Percentiles rank a stretch among this genome's conserved stretches.
Evolutionary conservation across 2,888 invertebrate species (phyloP).

Genomic region (Lucinisca nassula): DNA sequence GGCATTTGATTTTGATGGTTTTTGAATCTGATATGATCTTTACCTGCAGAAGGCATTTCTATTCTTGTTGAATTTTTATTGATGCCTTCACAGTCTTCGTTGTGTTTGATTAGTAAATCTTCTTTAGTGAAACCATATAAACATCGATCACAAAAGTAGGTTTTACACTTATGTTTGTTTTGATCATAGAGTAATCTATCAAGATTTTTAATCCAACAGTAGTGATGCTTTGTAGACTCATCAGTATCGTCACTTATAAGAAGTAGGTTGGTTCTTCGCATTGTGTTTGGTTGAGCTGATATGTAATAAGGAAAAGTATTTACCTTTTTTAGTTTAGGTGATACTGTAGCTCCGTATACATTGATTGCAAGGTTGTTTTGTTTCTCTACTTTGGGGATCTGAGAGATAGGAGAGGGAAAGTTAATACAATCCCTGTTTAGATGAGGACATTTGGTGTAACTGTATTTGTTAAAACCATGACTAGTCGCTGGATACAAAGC

Average conservation of each 20-base stretch:
- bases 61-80: slow-evolving; percentile 30
- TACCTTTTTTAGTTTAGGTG: slow-evolving; percentile 27
- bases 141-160: slow-evolving; percentile 37
- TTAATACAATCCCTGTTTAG: slow-evolving; percentile 26
- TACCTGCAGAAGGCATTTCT: slow-evolving; percentile 22
- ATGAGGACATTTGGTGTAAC: slow-evolving; percentile 17
- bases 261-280: slow-evolving; percentile 2
- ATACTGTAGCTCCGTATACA: slow-evolving; percentile 34
- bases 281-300: slow-evolving; percentile 42
- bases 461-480: slow-evolving; percentile 19
- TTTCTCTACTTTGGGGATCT: slow-evolving; percentile 40
- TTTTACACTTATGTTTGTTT: slow-evolving; percentile 31
- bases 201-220: slow-evolving; percentile 19
- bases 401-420: slow-evolving; percentile 34
- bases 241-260: slow-evolving; percentile 30
- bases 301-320: slow-evolving; percentile 36
- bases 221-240: slow-evolving; percentile 31
- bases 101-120: slow-evolving; percentile 24
- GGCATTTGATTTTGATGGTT: slow-evolving; percentile 30
- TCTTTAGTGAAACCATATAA: slow-evolving; percentile 42
- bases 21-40: slow-evolving; percentile 31
- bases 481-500: slow-evolving; percentile 41
- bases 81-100: slow-evolving; percentile 41
- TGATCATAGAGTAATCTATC: neutral
- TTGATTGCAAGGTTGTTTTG: slow-evolving; percentile 39